Percentiles rank a stretch among this genome's conserved stretches.
Evolutionary conservation across 2,888 invertebrate genomes (phyloP).

Genomic region (Limnephilus auricula): DNA sequence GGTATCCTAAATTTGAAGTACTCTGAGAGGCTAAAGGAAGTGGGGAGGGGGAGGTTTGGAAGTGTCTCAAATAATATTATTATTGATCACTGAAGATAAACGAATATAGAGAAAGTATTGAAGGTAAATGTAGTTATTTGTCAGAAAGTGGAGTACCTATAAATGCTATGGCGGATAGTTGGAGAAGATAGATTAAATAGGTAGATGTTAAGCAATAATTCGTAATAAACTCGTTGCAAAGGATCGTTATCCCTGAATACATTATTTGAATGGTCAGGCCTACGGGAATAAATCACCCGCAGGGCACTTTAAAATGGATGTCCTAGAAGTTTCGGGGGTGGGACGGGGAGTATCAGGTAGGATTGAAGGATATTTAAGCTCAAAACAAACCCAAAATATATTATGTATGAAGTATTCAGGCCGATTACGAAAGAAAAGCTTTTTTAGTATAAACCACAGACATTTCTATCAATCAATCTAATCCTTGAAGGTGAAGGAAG

Average conservation of each 20-base stretch:
- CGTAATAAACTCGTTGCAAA: slow-evolving; percentile 28
- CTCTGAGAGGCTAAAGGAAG: not conserved
- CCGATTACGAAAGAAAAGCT: not conserved
- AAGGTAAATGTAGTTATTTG: not conserved
- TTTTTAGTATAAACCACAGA: not conserved
- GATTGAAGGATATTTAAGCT: not conserved
- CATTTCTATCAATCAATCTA: not conserved
- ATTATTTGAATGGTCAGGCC: slow-evolving; percentile 17
- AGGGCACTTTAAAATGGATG: not conserved
- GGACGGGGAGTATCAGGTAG: not conserved
- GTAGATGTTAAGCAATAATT: slow-evolving; percentile 10
- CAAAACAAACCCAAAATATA: not conserved
- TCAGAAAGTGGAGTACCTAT: not conserved
- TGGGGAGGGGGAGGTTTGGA: not conserved
- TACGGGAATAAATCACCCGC: slow-evolving; percentile 23
- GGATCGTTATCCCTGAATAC: slow-evolving; percentile 42
- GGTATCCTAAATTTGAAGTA: not conserved
- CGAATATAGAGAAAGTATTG: not conserved
- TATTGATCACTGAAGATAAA: not conserved
- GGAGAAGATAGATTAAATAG: not conserved
- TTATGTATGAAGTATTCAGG: not conserved
- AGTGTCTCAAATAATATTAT: not conserved
- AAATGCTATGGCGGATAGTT: not conserved
- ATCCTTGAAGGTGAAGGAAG: too few relatives aligned
- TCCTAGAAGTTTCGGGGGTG: not conserved